Conservation (phyloP, 2,888 invertebrate species). For the Hermaeophaga mercurialis region DNA sequence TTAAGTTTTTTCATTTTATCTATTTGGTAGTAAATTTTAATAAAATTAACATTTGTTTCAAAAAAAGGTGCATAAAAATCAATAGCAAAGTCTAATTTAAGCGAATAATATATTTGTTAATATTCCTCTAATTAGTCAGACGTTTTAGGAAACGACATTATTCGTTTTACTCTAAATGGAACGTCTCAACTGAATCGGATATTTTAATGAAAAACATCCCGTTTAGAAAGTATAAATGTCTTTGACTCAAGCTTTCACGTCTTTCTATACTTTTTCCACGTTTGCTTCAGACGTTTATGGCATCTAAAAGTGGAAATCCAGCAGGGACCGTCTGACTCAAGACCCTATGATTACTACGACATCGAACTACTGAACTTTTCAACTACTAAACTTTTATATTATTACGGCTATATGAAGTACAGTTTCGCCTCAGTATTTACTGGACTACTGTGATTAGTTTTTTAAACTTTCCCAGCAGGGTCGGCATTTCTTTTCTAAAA, state of each 20-base stretch:
- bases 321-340: slow-evolving; percentile 37
- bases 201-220: slow-evolving; percentile 3
- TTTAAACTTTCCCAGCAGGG: slow-evolving; percentile 15
- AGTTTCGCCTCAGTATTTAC: slow-evolving; percentile 29
- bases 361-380: slow-evolving; percentile 37
- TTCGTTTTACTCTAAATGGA: too few relatives aligned
- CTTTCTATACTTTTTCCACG: slow-evolving; percentile 1
- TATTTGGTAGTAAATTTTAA: too few relatives aligned
- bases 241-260: slow-evolving; percentile 1
- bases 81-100: too few relatives aligned
- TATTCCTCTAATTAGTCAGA: too few relatives aligned
- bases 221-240: slow-evolving; percentile 3
- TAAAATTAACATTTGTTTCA: too few relatives aligned
- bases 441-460: slow-evolving; percentile 29
- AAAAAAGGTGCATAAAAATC: too few relatives aligned
- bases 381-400: slow-evolving; percentile 45
- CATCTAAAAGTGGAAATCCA: slow-evolving; percentile 26
- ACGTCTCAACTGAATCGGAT: too few relatives aligned
- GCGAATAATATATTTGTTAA: too few relatives aligned
- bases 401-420: slow-evolving; percentile 37
- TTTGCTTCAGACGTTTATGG: slow-evolving; percentile 24
- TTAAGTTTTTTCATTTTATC: too few relatives aligned
- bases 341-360: slow-evolving; percentile 39
- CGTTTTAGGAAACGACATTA: too few relatives aligned
- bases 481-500: too few relatives aligned